Base-by-base conservation (phyloP, 2,113 vertebrate genomes). In the Ivindomyrus marchei region DNA sequence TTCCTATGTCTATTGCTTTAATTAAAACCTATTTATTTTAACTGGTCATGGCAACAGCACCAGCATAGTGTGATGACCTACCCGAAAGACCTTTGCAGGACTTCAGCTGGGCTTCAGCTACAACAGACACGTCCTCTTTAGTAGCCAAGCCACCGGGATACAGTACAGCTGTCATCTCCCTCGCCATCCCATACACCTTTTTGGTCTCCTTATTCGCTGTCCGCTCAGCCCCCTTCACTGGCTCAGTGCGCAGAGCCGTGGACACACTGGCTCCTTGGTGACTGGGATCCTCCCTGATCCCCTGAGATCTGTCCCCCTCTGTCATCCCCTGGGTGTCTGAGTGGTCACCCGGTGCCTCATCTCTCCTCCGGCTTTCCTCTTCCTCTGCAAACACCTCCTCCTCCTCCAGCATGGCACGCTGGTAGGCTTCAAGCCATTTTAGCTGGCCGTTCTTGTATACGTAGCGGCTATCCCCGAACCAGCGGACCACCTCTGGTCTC, bases 391-490 rank as follows among this genome's bases (percentile, higher is more conserved):
- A 36, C 56, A 85, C 50, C 52, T 88, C 89, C 52, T 90, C 89
- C 15, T 92, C 91, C 89, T 96, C 95, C 2, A 92, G 93, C 0
- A 95, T 94, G 0, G 95, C 95, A 91, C 93, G 95, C 93, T 96
- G 95, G 85, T 97, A 99, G 92, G 96, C 96, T 91, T 98, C 97
- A 84, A 97, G 97, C 98, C 98, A 98, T 93, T 96, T 98, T 90
- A 98, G 95, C 93, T 98, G 97, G 77, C 97, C 97, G 0, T 98
- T 99, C 93, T 99, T 98, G 92, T 97, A 96, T 90, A 97, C 97
- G 0, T 98, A 97, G 5, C 97, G 96, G 93, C 97, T 97, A 93
- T 98, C 98, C 6, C 98, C 98, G 3, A 98, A 98, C 97, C 98
- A 98, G 94, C 97, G 98, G 56, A 99, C 98, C 92, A 99, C 96